Base-by-base conservation (phyloP, 2,113 vertebrate genomes). In the Vidua chalybeata region DNA sequence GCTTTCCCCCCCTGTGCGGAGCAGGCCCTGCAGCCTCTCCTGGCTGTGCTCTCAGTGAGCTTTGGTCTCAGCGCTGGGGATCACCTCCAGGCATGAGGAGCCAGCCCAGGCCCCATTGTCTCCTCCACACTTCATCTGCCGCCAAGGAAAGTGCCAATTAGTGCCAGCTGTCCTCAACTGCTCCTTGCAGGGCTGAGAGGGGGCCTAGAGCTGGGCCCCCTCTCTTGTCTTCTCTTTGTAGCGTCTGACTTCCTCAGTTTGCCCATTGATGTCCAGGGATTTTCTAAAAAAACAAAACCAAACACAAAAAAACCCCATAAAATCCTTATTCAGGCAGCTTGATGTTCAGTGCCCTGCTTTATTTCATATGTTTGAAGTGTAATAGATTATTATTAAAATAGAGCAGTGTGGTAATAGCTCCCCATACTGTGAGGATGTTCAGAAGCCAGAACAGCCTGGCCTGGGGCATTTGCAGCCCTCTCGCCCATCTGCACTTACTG, bases 101-200 rank as follows among this genome's bases (percentile, higher is more conserved):
- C 46, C 68, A 93, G 63, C 79, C 76, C 79, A 43, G 62, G 74
- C 77, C 62, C 91, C 87, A 91, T 96, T 91, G 93, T 94, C 78
- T 95, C 45, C 66, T 80, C 74, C 1, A 4, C 55, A 52, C 81
- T 95, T 94, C 86, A 91, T 91, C 87, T 2, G 6, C 27, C 0
- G 12, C 93, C 96, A 97, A 91, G 67, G 52, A 66, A 95, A 89
- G 84, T 64, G 91, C 81, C 89, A 90, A 87, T 95, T 82, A 18
- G 78, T 91, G 93, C 87, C 93, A 96, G 93, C 81, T 96, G 93
- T 72, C 66, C 87, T 56, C 74, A 61, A 0, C 52, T 68, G 73
- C 58, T 75, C 56, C 1, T 26, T 67, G 55, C 59, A 71, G 68
- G 48, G 33, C 59, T 6, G 19, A 51, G 73, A 61, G 15, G 39